These are phyloP conservation scores for Zaprionus ornatus DNA, from an alignment of 1,140 invertebrate species.

Conservation along the genomic window DNA sequence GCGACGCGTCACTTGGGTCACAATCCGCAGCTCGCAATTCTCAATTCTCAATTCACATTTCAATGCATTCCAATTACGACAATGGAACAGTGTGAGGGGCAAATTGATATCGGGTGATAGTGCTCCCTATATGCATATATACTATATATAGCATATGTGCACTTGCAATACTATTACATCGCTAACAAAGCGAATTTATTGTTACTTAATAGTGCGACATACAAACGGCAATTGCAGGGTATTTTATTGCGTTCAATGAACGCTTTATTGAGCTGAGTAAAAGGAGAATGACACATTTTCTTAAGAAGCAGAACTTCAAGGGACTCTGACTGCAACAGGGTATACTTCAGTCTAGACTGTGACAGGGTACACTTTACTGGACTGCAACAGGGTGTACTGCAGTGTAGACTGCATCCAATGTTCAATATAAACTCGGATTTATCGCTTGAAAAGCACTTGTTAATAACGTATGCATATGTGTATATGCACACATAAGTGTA, in stretches of 20 bases:
- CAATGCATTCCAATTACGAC: conserved; percentile 53
- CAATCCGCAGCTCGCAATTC: conserved; percentile 37
- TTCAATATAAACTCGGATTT: not conserved
- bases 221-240: not conserved
- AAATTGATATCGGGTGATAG: conserved; percentile 47
- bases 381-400: not conserved
- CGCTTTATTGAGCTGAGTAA: too few species aligned
- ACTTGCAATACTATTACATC: not conserved
- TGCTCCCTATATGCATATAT: not conserved
- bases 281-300: not conserved
- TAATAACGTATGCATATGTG: not conserved
- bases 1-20: conserved; percentile 19
- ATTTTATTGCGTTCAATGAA: not conserved
- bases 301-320: too few species aligned
- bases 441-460: not conserved
- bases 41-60: conserved; percentile 32
- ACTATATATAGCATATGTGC: not conserved
- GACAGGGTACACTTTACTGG: too few species aligned
- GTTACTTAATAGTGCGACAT: conserved; percentile 3
- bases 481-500: not conserved
- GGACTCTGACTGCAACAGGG: too few species aligned
- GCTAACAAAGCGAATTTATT: conserved; percentile 17
- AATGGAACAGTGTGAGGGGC: conserved; percentile 47
- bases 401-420: not conserved
- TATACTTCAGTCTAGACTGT: too few species aligned